Conservation (phyloP, 2,113 vertebrate species). For the Hippocampus zosterae region DNA sequence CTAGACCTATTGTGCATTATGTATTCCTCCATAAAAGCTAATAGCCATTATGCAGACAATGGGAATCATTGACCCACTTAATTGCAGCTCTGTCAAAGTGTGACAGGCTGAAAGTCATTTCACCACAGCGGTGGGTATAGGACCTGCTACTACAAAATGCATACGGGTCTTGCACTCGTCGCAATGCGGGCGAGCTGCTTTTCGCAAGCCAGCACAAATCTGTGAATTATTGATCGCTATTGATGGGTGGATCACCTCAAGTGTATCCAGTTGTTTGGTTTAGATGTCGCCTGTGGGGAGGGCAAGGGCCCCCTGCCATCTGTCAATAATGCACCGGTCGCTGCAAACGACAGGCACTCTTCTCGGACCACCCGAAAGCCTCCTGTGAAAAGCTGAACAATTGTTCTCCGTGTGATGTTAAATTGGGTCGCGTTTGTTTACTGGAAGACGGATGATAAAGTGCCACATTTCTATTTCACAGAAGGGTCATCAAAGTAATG, state of each 20-base stretch:
- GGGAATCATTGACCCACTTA: slow-evolving; percentile 55
- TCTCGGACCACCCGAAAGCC: slow-evolving; percentile 25
- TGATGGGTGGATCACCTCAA: slow-evolving; percentile 41
- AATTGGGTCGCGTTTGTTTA: slow-evolving; percentile 35
- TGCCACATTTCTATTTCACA: slow-evolving; percentile 12
- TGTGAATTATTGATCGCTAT: slow-evolving; percentile 62
- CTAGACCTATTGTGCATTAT: slow-evolving; percentile 24
- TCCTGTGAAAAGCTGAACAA: slow-evolving; percentile 33
- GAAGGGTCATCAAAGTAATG: slow-evolving; percentile 13
- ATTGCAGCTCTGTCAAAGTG: slow-evolving; percentile 29
- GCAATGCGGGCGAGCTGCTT: slow-evolving; percentile 40
- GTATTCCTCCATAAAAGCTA: slow-evolving; percentile 44
- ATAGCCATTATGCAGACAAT: slow-evolving; percentile 44
- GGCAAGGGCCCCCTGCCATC: slow-evolving; percentile 31
- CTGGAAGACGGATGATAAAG: slow-evolving; percentile 14
- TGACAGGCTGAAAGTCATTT: slow-evolving; percentile 32
- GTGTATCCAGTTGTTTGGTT: slow-evolving; percentile 52
- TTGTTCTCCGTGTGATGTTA: slow-evolving; percentile 33
- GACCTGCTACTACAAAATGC: slow-evolving; percentile 47
- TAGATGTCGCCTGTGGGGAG: slow-evolving; percentile 35
- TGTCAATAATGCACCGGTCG: slow-evolving; percentile 48
- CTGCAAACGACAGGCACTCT: slow-evolving; percentile 23
- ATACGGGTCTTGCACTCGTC: slow-evolving; percentile 53
- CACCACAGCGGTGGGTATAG: slow-evolving; percentile 34
- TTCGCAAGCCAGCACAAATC: slow-evolving; percentile 43